A percentile compares a stretch with the other conserved stretches of the same genome.
Evolutionary conservation across 2,797 vertebrate species (phyloP).

Genomic region (Anabacerthia variegaticeps): DNA sequence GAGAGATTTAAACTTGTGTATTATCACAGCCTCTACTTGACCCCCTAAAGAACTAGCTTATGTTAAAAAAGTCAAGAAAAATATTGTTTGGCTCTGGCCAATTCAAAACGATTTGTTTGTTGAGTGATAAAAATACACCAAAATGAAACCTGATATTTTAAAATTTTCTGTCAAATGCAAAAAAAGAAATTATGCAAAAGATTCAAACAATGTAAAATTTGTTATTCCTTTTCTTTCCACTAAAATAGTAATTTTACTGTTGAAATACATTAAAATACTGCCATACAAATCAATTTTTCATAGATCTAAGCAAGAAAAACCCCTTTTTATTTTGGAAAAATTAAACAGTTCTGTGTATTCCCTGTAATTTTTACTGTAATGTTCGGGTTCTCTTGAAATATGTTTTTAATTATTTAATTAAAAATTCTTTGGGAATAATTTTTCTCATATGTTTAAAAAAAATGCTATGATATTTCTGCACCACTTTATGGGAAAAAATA

Average conservation of each 20-base stretch:
- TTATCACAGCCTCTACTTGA: background rate
- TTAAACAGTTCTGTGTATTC: background rate
- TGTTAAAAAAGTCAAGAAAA: background rate
- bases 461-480: background rate
- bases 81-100: background rate
- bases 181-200: background rate
- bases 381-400: background rate
- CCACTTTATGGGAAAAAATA: background rate
- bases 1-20: background rate
- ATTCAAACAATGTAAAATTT: background rate
- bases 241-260: background rate
- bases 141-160: background rate
- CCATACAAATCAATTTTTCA: background rate
- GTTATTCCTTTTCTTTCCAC: background rate
- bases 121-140: background rate
- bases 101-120: background rate
- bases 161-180: background rate
- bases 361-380: background rate
- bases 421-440: background rate
- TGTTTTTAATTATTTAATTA: background rate
- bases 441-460: background rate
- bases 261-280: background rate
- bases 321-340: background rate
- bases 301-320: background rate
- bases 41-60: background rate